Evolutionary conservation across 2,888 invertebrate species (phyloP), one percentile per base, ranked within the genome.

Genomic region (Coecobrya sp.): DNA sequence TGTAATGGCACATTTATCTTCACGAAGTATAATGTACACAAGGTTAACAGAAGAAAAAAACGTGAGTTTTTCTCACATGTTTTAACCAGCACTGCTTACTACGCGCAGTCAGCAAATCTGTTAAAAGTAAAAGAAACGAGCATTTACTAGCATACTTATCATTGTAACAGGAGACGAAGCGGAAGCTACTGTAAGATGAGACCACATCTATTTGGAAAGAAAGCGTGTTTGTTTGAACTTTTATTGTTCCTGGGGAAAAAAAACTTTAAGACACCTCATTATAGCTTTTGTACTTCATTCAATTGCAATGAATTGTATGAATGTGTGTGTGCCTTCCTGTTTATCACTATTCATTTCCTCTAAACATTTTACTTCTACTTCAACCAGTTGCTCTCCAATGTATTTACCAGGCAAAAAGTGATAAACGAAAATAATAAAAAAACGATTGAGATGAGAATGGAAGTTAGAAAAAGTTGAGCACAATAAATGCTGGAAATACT

Each of bases 121-220:
- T 76, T 52, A 25, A 52, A 49, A 25, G 76, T 27, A 36, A n/a
- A n/a, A 30, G 36, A 36, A 36, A 22, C 25, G 0, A 13, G 8
- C 55, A 30, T 30, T 36, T 13, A 59, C 59, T 1, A 59, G 19
- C 19, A 65, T 36, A 42, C 42, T 55, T 82, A 82, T 82, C 82
- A 59, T 25, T 79, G 88, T 65, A 88, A 88, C 10, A 45, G 2
- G 79, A 88, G 55, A 76, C 42, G 62, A 59, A 76, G 36, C 87
- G 87, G 87, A 87, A 87, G 73, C 87, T 62, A 76, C 11, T 55
- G 84, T 87, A 87, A 76, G n/a, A 59, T 73, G 73, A 73, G 49
- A 76, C 76, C 76, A 76, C 49, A 73, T 45, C 42, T 73, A 42
- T 73, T 70, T 42, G 45, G 10, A 42, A 19, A 45, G 73, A 19